Evolutionary conservation across 2,888 invertebrate genomes (phyloP), one percentile per base, ranked within the genome.

Genomic region (Halocaridina rubra): DNA sequence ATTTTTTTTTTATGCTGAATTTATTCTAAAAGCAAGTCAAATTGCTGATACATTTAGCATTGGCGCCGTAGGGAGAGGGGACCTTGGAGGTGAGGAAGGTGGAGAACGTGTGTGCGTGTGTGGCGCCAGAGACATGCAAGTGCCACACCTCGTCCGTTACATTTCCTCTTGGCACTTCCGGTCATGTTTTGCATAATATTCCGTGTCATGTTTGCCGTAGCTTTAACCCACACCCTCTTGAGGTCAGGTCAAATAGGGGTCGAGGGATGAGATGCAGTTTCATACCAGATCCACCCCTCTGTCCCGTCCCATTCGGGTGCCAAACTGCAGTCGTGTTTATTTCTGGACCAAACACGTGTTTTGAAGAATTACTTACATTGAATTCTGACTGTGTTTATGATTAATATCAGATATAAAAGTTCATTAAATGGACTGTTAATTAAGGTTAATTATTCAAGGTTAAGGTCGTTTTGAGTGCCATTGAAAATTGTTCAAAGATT

Each of bases 281-380:
- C 46, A 30, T 29, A 3, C 46, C 10, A 27, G 16, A 29, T 46
- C 57, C 30, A 24, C 5, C 69, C 59, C 29, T 32, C 13, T 24
- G 30, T 22, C 61, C 57, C 19, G 29, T 78, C 71, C 10, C 27
- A 29, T 16, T 46, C 61, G 30, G 30, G 19, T 69, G 30, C 3
- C 39, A 19, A 84, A 84, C 77, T 84, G 82, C 82, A 78, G 72
- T 39, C 82, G 33, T 53, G 81, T 77, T 80, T 84, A 84, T 84
- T 84, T 84, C 84, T 61, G 84, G 67, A 61, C 19, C 27, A 33
- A 57, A 79, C 84, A 80, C 84, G 84, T 84, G 84, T 84, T 84
- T 84, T 84, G 67, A 69, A 74, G 27, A 19, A 8, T 84, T 64
- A 71, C 77, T 27, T 16, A 13, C 30, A 19, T 29, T 69, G 27